phyloP scores from a whole-genome alignment of 2,888 invertebrate genomes.

The Nephrotoma appendiculata region DNA sequence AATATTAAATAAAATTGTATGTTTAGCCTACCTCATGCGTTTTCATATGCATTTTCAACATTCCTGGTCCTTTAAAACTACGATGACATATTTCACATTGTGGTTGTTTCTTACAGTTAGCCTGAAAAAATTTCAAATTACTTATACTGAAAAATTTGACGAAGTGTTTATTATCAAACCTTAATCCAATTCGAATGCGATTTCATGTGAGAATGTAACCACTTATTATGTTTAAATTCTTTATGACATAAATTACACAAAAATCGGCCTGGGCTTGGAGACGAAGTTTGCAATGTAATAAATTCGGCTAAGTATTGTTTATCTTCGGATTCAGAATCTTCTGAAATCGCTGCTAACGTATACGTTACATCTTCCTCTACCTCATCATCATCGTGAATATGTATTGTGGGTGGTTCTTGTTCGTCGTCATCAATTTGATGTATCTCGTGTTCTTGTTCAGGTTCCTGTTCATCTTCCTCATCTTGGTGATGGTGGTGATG shows the following conservation, averaged over 20 bases:
- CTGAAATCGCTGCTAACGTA: conserved; percentile 14
- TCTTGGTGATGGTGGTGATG: background rate
- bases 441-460: background rate
- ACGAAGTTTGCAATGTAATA: conserved; percentile 36
- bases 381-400: conserved; percentile 16
- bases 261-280: conserved; percentile 41
- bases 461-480: background rate
- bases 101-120: conserved; percentile 49
- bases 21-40: conserved; percentile 36
- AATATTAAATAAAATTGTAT: background rate
- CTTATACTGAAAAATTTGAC: background rate
- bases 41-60: conserved; percentile 52
- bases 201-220: conserved; percentile 46
- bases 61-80: conserved; percentile 49
- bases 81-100: conserved; percentile 44
- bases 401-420: background rate
- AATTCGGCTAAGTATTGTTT: conserved; percentile 25
- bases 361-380: conserved; percentile 13
- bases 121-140: conserved; percentile 22
- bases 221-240: conserved; percentile 45
- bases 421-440: background rate
- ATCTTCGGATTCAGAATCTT: conserved; percentile 16
- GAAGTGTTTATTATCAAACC: conserved; percentile 11
- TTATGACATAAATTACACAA: conserved; percentile 47
- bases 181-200: conserved; percentile 49